Conservation (phyloP, 2,888 invertebrate species). For the Cyclophora punctaria region DNA sequence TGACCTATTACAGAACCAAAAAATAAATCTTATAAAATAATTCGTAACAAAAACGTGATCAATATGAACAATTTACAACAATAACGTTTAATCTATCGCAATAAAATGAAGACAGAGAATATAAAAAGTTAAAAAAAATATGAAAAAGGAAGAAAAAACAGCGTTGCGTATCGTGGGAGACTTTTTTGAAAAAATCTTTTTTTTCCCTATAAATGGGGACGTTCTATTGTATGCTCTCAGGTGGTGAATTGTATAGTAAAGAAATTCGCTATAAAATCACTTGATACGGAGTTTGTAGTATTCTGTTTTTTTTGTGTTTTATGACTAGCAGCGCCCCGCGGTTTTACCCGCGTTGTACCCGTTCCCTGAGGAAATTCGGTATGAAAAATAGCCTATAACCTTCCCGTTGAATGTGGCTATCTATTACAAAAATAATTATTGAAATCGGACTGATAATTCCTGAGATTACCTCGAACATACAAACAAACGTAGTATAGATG, state of each 20-base stretch:
- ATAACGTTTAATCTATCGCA: slow-evolving; percentile 40
- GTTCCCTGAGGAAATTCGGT: too few relatives aligned
- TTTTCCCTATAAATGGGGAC: slow-evolving; percentile 37
- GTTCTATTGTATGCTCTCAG: slow-evolving; percentile 51
- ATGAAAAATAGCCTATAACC: too few relatives aligned
- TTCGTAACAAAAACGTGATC: slow-evolving; percentile 12
- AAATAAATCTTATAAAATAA: neutral
- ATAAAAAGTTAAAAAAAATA: slow-evolving; percentile 25
- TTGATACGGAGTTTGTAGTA: slow-evolving; percentile 5
- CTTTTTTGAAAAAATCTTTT: slow-evolving; percentile 41
- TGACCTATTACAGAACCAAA: slow-evolving; percentile 11
- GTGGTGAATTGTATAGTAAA: slow-evolving; percentile 36
- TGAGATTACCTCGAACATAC: too few relatives aligned
- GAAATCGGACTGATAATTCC: too few relatives aligned
- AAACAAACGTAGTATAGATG: too few relatives aligned
- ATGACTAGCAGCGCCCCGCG: too few relatives aligned
- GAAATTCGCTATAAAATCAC: slow-evolving; percentile 20
- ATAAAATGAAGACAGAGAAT: slow-evolving; percentile 35
- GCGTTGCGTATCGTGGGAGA: slow-evolving; percentile 55
- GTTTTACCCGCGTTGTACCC: too few relatives aligned
- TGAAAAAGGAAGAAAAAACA: slow-evolving; percentile 37
- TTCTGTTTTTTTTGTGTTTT: too few relatives aligned
- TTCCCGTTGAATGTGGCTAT: too few relatives aligned
- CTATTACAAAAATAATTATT: too few relatives aligned
- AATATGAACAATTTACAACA: slow-evolving; percentile 24